Evolutionary conservation across 1,140 invertebrate genomes (phyloP), one percentile per base, ranked within the genome.

Genomic region (Papilio glaucus): DNA sequence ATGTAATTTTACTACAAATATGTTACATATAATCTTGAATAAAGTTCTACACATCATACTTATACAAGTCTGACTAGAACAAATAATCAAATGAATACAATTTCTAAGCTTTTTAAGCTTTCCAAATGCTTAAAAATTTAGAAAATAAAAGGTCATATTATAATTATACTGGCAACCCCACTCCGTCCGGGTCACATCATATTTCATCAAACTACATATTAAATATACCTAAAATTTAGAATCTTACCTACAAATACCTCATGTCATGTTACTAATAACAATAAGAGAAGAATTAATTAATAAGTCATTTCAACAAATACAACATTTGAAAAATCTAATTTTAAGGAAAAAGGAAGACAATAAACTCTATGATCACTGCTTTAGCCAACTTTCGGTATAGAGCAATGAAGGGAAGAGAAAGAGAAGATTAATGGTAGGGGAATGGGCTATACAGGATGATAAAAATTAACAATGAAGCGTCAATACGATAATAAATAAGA

Each of bases 401-500:
- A 45, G n/a, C 4, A 45, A 45, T n/a, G n/a, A 5, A 18, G 18
- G 4, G 4, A 45, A 18, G 0, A 45, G n/a, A 45, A 1, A 45
- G 18, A 4, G 18, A 18, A 45, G n/a, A 45, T 15, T n/a, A 12
- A 42, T n/a, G 18, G 18, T 15, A 18, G n/a, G 41, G 21, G 45
- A 49, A 18, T n/a, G n/a, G n/a, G n/a, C 26, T 62, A 39, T 63
- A 63, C 61, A 37, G 33, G 61, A 1, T 63, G 61, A 63, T 63
- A 63, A 69, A 69, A 69, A 69, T 49, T 45, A 42, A 49, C 42
- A 49, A 15, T 49, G 65, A 49, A 67, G 63, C 63, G 63, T 61
- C n/a, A 33, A 63, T 37, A 37, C 33, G n/a, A 62, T 15, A 62
- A 29, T 26, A 38, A 62, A 33, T n/a, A 69, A 37, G 26, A 49